These are phyloP conservation scores for Dryocosmus kuriphilus DNA, from an alignment of 2,888 invertebrate genomes.

Conservation along the genomic window DNA sequence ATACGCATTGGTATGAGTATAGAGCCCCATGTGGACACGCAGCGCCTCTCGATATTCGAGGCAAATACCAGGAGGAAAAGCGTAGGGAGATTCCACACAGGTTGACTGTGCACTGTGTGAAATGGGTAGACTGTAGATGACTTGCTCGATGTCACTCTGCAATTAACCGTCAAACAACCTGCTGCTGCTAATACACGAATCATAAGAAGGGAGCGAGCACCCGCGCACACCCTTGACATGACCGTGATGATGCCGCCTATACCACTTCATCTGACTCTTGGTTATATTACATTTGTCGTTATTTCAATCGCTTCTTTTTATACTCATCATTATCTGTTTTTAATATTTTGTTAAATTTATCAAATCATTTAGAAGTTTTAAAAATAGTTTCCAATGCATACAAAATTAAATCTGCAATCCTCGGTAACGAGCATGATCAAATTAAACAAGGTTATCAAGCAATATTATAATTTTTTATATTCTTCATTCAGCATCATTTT, in stretches of 20 bases:
- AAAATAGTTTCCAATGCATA: not conserved
- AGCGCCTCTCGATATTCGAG: conserved; percentile 50
- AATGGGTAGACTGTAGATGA: conserved; percentile 48
- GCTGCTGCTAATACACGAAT: conserved; percentile 68
- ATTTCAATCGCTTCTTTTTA: not conserved
- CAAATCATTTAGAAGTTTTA: not conserved
- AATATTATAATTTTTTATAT: too few relatives aligned
- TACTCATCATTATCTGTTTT: not conserved
- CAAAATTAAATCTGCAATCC: too few relatives aligned
- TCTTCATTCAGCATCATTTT: too few relatives aligned
- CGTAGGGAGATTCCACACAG: conserved; percentile 32
- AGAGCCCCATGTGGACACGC: conserved; percentile 50
- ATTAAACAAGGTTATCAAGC: too few relatives aligned
- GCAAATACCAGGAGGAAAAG: conserved; percentile 51
- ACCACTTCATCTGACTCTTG: not conserved
- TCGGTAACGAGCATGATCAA: too few relatives aligned
- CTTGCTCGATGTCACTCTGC: conserved; percentile 61
- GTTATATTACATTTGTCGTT: not conserved
- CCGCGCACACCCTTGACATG: conserved; percentile 4
- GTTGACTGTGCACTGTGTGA: not conserved
- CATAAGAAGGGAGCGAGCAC: conserved; percentile 58
- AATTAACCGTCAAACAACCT: conserved; percentile 72
- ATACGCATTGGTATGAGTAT: conserved; percentile 57
- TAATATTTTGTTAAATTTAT: not conserved
- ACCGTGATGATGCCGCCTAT: not conserved